Conservation (phyloP, 1,140 invertebrate species). For the Sarcophaga peregrina region DNA sequence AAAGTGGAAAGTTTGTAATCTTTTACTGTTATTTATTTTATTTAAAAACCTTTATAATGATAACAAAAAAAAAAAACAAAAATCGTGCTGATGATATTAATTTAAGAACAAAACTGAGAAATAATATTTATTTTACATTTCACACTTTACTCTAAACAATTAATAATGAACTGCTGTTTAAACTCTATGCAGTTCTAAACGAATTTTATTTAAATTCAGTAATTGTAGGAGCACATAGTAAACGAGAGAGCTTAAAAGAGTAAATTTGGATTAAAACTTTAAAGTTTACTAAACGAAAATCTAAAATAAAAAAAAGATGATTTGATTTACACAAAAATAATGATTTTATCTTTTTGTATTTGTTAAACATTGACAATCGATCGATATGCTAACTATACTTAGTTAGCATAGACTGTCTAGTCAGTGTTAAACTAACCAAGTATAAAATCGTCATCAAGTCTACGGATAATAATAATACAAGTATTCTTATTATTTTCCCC, state of each 20-base stretch:
- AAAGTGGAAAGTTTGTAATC: too few species aligned
- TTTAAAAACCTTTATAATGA: too few species aligned
- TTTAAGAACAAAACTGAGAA: too few species aligned
- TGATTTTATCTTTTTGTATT: too few species aligned
- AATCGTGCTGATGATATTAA: too few species aligned
- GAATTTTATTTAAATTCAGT: not conserved
- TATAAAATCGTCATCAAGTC: not conserved
- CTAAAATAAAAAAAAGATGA: not conserved
- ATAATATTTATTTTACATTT: not conserved
- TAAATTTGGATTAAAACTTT: not conserved
- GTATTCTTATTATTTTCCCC: not conserved
- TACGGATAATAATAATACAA: not conserved
- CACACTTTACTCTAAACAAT: not conserved
- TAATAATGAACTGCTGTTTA: not conserved
- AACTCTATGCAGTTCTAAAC: not conserved
- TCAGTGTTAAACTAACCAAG: not conserved
- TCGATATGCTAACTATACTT: not conserved
- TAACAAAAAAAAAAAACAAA: too few species aligned
- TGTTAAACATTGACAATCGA: too few species aligned
- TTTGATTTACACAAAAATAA: too few species aligned
- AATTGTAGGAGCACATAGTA: not conserved
- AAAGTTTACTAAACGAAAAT: not conserved
- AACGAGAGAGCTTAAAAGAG: constrained; percentile 2
- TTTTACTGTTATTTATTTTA: too few species aligned
- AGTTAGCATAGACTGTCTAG: constrained; percentile 7